Base-by-base conservation (phyloP, 1,140 invertebrate genomes). In the Pararge aegeria region DNA sequence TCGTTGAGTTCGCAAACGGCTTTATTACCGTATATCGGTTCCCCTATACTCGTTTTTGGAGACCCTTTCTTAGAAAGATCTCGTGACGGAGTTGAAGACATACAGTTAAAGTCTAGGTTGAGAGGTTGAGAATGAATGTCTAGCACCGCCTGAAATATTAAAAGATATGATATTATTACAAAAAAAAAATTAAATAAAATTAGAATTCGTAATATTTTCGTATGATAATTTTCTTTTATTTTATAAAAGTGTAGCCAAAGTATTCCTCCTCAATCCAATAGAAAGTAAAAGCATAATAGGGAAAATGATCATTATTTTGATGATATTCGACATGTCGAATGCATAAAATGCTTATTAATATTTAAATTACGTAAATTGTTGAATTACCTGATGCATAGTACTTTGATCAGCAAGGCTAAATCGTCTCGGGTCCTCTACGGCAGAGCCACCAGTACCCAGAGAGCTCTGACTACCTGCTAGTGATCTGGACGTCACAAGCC, bases 401-500 rank as follows among this genome's bases (percentile, higher is more conserved):
- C 78, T 68, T 54, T 89, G 87, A 51, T 91, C 90, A 10, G 89
- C 90, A 1, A 90, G 71, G 51, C 90, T 91, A 59, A 89, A 90
- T 56, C 90, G 68, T 53, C 90, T 68, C 0, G 87, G 81, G 49
- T 90, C 90, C 44, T 90, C 89, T 5, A 80, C 74, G 0, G 80
- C 84, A 0, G 87, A 86, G 15, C 84, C 48, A 78, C 90, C 60
- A 75, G 90, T 64, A 77, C 87, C 94, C 55, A 96, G 83, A 24
- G 95, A 96, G 57, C 92, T 95, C 66, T 96, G 94, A 6, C 95
- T 96, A 1, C 95, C 96, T 1, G 95, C 94, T 30, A 96, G 77
- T 0, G 95, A 96, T 71, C 96, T 94, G 19, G 93, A 95, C 3
- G 94, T 95, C 0, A 98, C 95, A 66, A 98, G 90, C 67, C 96